Evolutionary conservation across 2,888 invertebrate species (phyloP).

Genomic region (Chironomus tentans): DNA sequence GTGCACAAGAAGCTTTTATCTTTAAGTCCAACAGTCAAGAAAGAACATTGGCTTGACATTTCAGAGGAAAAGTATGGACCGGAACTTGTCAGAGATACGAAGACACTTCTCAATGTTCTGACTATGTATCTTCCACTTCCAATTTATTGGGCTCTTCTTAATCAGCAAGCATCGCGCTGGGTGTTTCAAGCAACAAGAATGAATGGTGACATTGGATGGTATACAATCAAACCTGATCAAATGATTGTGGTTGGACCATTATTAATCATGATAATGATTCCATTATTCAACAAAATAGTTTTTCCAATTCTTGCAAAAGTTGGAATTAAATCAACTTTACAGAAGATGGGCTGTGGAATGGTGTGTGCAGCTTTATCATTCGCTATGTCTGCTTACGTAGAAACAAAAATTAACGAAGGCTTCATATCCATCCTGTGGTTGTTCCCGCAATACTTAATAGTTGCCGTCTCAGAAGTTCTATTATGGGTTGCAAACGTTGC

Average conservation of each 20-base stretch:
- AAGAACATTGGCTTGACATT: constrained; percentile 26
- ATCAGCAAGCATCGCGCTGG: constrained; percentile 40
- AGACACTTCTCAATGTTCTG: constrained; percentile 42
- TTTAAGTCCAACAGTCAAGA: neutral
- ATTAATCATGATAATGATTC: constrained; percentile 75
- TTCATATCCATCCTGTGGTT: neutral
- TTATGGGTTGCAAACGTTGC: neutral
- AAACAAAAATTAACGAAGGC: constrained; percentile 36
- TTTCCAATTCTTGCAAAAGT: constrained; percentile 71
- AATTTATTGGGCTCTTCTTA: constrained; percentile 53
- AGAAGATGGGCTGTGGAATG: constrained; percentile 82
- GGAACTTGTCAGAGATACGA: constrained; percentile 38
- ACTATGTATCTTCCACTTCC: constrained; percentile 47
- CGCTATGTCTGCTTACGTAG: constrained; percentile 77
- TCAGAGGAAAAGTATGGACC: constrained; percentile 25
- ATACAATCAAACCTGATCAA: constrained; percentile 81
- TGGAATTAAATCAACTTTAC: constrained; percentile 62
- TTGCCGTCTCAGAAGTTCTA: neutral
- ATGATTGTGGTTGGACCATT: constrained; percentile 89
- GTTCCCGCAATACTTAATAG: constrained; percentile 1
- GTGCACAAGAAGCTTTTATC: neutral
- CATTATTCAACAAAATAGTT: constrained; percentile 66
- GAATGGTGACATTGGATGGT: constrained; percentile 68
- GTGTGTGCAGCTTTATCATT: constrained; percentile 77
- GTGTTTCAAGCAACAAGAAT: constrained; percentile 69